Evolutionary conservation across 2,888 invertebrate species (phyloP), one percentile per base, ranked within the genome.

Genomic region (Microctonus hyperodae): DNA sequence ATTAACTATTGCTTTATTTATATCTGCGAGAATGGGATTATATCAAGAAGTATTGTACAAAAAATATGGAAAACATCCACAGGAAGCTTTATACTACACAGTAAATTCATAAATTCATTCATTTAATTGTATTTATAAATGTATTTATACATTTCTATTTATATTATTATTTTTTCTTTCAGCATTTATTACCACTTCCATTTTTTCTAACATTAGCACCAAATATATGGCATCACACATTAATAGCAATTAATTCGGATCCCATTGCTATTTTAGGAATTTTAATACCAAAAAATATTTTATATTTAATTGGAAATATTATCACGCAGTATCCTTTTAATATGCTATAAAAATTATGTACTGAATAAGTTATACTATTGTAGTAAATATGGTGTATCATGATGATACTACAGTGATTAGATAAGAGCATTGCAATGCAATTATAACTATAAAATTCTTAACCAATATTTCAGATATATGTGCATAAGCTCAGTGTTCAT

Each of bases 401-500:
- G n/a, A 10, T 25, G 1, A 31, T 35, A 22, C 25, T n/a, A 10
- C 10, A 33, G 44, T 28, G n/a, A 1, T 23, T 44, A 13, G 25
- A 53, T 25, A 53, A 53, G 3, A 22, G 1, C 37, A 59, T 65
- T 37, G 59, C 51, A 33, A 11, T 20, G 48, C 59, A 25, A 50
- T 33, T 65, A 20, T 65, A 6, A 23, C 33, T 11, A 13, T 55
- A 20, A 35, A 13, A 65, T 28, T 7, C n/a, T 31, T 25, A 64
- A 57, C 40, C 2, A 57, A 13, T 61, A n/a, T 48, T 31, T 67
- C 82, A 90, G 90, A 85, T 90, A 90, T 80, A 81, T 97, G 69
- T 99, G 98, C 83, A 98, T 98, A 70, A 92, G 95, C 81, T 94
- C 96, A 9, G 98, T 99, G 1, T 99, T 97, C 79, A 90, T 93